Conservation (phyloP, 2,797 vertebrate genomes). For the Dermochelys coriacea region DNA sequence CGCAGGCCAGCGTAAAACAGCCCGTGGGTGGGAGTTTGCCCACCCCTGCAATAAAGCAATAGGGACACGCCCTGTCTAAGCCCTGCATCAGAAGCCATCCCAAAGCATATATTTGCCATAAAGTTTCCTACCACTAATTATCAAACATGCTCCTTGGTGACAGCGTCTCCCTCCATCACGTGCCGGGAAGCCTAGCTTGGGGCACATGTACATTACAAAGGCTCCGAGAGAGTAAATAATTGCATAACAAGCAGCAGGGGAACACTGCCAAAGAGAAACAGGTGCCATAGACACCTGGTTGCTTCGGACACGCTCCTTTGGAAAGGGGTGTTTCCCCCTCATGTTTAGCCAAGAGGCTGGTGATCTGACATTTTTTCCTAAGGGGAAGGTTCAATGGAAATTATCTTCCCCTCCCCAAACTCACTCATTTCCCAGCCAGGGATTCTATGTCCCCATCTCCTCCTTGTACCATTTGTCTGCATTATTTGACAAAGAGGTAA, state of each 20-base stretch:
- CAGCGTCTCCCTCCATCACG: neutral
- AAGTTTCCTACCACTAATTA: neutral
- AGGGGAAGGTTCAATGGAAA: neutral
- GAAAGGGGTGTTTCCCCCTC: neutral
- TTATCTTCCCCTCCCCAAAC: neutral
- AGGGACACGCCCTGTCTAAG: no score
- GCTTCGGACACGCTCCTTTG: fast-evolving
- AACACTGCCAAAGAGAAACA: neutral
- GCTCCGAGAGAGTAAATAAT: neutral
- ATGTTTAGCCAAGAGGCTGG: fast-evolving
- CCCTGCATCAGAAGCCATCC: no score
- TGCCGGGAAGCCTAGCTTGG: neutral
- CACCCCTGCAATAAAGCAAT: no score
- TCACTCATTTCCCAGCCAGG: neutral
- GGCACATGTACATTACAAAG: neutral
- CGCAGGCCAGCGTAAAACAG: no score
- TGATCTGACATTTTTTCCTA: neutral
- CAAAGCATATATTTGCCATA: neutral
- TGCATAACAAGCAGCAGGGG: fast-evolving
- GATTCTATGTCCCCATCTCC: fast-evolving
- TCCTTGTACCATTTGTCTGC: neutral
- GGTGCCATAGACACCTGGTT: neutral
- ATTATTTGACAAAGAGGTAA: neutral
- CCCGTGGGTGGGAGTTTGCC: no score
- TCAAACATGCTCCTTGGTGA: fast-evolving